phyloP scores from a whole-genome alignment of 2,113 vertebrate genomes.

The Sialia sialis region DNA sequence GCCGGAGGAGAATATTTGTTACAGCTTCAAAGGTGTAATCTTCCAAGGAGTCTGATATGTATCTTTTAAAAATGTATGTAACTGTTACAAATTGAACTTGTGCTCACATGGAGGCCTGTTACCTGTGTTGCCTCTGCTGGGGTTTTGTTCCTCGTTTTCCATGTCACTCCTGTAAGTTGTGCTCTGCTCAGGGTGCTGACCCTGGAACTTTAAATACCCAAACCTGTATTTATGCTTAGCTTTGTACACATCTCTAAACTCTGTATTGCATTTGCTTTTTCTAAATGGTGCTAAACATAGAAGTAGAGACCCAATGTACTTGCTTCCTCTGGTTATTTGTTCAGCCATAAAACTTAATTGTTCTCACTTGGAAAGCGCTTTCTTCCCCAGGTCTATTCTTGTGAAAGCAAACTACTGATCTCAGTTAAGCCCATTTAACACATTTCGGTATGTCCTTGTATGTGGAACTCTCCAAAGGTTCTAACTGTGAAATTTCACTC shows the following conservation, averaged over 20 bases:
- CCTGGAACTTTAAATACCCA: neutral
- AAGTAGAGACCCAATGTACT: neutral
- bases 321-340: neutral
- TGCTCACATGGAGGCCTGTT: neutral
- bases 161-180: neutral
- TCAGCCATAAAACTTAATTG: neutral
- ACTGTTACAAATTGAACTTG: neutral
- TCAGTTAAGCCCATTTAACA: neutral
- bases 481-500: neutral
- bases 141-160: neutral
- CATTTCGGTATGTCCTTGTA: neutral
- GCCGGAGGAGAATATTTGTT: neutral
- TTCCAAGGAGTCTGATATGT: neutral
- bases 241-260: neutral
- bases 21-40: neutral
- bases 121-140: neutral
- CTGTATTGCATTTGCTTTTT: neutral
- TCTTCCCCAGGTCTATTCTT: neutral
- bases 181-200: neutral
- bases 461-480: neutral
- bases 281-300: neutral
- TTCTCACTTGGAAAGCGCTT: neutral
- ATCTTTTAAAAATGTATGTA: neutral
- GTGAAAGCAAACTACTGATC: neutral
- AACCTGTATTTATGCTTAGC: neutral